A percentile compares a stretch with the other conserved stretches of the same genome.
These are phyloP conservation scores for Deroptyus accipitrinus DNA, from an alignment of 2,113 vertebrate species.

Conservation along the genomic window DNA sequence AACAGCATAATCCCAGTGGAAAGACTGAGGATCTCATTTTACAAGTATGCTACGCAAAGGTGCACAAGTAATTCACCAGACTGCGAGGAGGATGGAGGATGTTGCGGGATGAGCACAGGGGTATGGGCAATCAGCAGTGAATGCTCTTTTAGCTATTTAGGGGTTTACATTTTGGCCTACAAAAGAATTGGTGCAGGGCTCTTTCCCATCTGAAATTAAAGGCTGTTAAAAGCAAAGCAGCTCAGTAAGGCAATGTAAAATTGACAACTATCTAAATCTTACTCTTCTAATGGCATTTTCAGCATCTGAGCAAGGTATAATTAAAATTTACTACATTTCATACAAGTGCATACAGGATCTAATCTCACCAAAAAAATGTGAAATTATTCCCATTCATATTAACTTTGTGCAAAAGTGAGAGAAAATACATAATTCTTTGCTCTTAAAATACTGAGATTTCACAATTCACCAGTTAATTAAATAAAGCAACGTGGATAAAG, in stretches of 20 bases:
- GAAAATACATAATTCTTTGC: background rate
- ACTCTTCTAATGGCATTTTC: background rate
- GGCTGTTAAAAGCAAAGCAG: background rate
- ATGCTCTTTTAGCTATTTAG: background rate
- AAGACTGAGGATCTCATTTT: background rate
- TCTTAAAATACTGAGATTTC: background rate
- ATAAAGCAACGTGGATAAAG: background rate
- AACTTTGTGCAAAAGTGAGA: constrained; percentile 1
- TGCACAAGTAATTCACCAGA: background rate
- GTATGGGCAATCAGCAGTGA: background rate
- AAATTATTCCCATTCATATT: background rate
- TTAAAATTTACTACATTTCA: background rate
- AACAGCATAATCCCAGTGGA: background rate
- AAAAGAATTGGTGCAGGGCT: background rate
- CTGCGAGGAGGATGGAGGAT: background rate
- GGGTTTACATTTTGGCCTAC: background rate
- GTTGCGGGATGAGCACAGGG: background rate
- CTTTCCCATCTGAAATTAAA: background rate
- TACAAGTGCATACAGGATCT: background rate
- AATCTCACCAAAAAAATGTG: background rate
- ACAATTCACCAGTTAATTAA: background rate
- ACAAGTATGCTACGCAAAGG: background rate
- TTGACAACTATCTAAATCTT: background rate
- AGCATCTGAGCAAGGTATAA: background rate
- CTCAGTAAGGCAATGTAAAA: constrained; percentile 18